A percentile compares a stretch with the other conserved stretches of the same genome.
These are phyloP conservation scores for Cinclus mexicanus DNA, from an alignment of 2,113 vertebrate genomes.

Conservation along the genomic window DNA sequence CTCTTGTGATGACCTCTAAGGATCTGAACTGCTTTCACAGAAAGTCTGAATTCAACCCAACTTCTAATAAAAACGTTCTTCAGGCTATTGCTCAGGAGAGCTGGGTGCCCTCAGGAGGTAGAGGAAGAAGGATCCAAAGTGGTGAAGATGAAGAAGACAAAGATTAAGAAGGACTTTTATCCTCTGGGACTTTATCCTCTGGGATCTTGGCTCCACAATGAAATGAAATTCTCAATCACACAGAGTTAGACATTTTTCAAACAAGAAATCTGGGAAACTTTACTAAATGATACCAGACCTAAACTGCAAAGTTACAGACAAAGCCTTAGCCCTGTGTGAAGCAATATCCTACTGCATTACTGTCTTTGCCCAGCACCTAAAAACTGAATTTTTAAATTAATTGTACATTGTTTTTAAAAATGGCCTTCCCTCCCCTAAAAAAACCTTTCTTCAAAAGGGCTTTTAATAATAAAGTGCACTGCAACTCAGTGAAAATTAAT, in stretches of 20 bases:
- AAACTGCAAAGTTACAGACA: neutral
- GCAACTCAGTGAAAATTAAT: neutral
- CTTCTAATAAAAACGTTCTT: neutral
- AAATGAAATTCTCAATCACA: neutral
- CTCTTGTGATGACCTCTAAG: neutral
- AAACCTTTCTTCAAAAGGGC: neutral
- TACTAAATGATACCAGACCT: neutral
- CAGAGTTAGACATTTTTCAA: neutral
- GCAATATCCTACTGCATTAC: neutral
- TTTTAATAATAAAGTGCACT: neutral
- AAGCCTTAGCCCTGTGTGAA: neutral
- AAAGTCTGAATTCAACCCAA: neutral
- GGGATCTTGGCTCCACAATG: neutral
- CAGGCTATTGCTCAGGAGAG: neutral
- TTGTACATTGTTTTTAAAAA: neutral
- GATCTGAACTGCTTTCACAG: neutral
- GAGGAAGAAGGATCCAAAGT: neutral
- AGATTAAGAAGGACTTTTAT: neutral
- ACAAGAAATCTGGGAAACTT: neutral
- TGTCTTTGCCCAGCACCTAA: neutral
- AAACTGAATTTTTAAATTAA: neutral
- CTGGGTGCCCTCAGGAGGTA: neutral
- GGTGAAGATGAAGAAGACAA: no score
- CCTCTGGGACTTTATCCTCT: neutral
- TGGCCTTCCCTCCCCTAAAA: neutral